These are phyloP conservation scores for Hydraecia micacea DNA, from an alignment of 2,888 invertebrate genomes.

Conservation along the genomic window DNA sequence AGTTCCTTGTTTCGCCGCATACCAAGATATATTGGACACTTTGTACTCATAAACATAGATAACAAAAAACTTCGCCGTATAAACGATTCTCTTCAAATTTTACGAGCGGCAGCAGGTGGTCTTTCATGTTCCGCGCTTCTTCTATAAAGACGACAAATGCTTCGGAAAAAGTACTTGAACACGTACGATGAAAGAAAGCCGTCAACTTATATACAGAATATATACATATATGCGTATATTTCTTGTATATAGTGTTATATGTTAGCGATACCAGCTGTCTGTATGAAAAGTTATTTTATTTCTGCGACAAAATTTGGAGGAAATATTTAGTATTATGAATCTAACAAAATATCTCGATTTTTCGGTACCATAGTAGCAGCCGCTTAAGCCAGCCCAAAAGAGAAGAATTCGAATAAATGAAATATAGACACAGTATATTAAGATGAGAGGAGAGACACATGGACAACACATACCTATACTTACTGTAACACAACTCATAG, in stretches of 20 bases:
- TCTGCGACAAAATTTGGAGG: conserved; percentile 3
- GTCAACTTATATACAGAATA: conserved; percentile 6
- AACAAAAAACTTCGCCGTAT: conserved; percentile 34
- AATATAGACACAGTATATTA: conserved; percentile 3
- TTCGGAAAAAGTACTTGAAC: conserved; percentile 43
- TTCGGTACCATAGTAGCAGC: neutral
- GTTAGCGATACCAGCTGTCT: conserved; percentile 9
- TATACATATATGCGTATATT: neutral
- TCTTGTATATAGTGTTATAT: conserved; percentile 14
- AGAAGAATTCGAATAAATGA: neutral
- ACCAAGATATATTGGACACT: conserved; percentile 9
- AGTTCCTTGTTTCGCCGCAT: conserved; percentile 4
- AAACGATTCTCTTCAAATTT: conserved; percentile 60
- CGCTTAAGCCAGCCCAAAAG: too few species aligned
- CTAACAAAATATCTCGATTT: neutral
- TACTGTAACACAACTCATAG: conserved; percentile 24
- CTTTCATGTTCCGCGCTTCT: conserved; percentile 38
- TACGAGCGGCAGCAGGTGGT: conserved; percentile 59
- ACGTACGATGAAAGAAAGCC: conserved; percentile 43
- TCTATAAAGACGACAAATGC: conserved; percentile 52
- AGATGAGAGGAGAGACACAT: neutral
- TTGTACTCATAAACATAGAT: conserved; percentile 42
- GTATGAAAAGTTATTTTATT: conserved; percentile 20
- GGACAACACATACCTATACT: neutral
- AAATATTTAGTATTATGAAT: neutral